Base-by-base conservation (phyloP, 2,888 invertebrate genomes). In the Hymenopus coronatus region DNA sequence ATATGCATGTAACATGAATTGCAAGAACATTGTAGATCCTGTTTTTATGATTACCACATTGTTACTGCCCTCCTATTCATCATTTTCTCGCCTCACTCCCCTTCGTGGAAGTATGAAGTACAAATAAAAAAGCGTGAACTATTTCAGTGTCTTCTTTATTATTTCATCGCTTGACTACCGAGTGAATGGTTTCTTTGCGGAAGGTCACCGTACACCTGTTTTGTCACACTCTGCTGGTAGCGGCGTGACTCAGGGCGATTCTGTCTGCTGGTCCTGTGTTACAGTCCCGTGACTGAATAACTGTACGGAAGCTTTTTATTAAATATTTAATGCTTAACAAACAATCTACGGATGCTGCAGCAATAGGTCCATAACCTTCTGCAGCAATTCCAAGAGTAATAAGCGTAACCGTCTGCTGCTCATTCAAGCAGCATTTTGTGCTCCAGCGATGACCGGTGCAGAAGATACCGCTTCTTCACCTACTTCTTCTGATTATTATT, bases 1-100 rank as follows among this genome's bases (percentile, higher is more conserved):
- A 89, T 84, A 84, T 40, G 84, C 89, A 84, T 88, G 89, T 87
- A 87, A 87, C 83, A 46, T 83, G 40, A 70, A 89, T 28, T 82
- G 87, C 84, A 84, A 82, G 89, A 89, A 89, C 87, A 83, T 84
- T 33, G 33, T 84, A 40, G 84, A 84, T 46, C 28, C 85, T 46
- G 40, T 85, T 85, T 28, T 85, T 85, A 46, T 46, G 40, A 85
- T 33, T 85, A 40, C 70, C 30, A 30, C 28, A 86, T 86, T 86
- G 86, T 86, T 54, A 81, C 81, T 70, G 28, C 28, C 81, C 54
- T 40, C 30, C 81, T 86, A 85, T 86, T 86, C 81, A 86, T 86
- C 81, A 86, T 86, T 86, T 85, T 70, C 86, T 86, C 86, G 85
- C 85, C 27, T 46, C 46, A 70, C 54, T 70, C 54, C 54, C 54